These are phyloP conservation scores for Pediacus dermestoides DNA, from an alignment of 2,888 invertebrate genomes.

Conservation along the genomic window DNA sequence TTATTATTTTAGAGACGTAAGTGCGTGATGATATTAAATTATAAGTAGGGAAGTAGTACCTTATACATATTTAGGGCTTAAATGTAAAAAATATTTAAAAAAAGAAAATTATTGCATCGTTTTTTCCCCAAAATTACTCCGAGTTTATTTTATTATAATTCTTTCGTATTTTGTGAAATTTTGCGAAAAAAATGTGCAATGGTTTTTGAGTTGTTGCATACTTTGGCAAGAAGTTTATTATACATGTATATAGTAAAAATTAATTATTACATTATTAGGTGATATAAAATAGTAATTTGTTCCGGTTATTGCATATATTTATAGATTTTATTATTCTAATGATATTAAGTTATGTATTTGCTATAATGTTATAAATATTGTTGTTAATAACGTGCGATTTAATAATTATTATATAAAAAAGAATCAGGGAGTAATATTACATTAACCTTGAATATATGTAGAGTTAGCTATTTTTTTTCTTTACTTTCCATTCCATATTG, in stretches of 20 bases:
- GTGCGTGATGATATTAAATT: conserved; percentile 20
- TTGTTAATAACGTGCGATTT: conserved; percentile 32
- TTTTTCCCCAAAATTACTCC: neutral
- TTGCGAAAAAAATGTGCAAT: too few relatives aligned
- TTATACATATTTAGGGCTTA: conserved; percentile 5
- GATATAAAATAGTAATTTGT: conserved; percentile 15
- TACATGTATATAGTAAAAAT: conserved; percentile 34
- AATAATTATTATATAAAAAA: conserved; percentile 22
- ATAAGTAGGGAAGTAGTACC: conserved; percentile 4
- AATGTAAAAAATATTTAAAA: conserved; percentile 4
- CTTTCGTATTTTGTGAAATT: too few relatives aligned
- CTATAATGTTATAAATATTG: conserved; percentile 25
- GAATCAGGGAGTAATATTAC: conserved; percentile 31
- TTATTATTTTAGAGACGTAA: conserved; percentile 14
- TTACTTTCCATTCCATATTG: neutral
- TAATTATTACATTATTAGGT: too few relatives aligned
- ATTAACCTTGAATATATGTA: conserved; percentile 20
- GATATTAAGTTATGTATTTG: conserved; percentile 11
- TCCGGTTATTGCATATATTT: conserved; percentile 22
- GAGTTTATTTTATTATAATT: too few relatives aligned
- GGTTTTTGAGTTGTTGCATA: conserved; percentile 17
- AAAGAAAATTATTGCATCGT: neutral
- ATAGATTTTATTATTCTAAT: conserved; percentile 24
- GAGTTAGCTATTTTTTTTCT: neutral
- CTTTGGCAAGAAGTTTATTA: conserved; percentile 20